Conservation (phyloP, 2,113 vertebrate species). For the Tachysurus fulvidraco region DNA sequence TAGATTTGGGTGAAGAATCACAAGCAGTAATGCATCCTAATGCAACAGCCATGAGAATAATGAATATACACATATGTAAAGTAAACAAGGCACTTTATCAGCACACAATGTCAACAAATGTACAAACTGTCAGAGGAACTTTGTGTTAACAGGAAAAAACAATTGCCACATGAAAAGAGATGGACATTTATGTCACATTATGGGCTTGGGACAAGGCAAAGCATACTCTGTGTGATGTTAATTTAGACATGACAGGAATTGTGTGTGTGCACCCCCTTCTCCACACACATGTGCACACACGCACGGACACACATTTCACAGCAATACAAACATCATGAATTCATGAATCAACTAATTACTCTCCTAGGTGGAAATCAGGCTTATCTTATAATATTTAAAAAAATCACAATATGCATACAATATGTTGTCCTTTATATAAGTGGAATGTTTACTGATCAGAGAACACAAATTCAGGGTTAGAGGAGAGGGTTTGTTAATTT, state of each 20-base stretch:
- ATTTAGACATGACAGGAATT: background rate
- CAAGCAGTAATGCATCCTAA: background rate
- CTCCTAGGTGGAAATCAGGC: background rate
- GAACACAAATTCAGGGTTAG: background rate
- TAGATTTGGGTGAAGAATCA: background rate
- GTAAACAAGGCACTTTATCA: background rate
- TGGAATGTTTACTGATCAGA: background rate
- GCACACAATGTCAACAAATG: background rate
- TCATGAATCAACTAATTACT: background rate
- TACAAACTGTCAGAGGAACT: background rate
- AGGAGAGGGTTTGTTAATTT: background rate
- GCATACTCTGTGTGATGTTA: background rate
- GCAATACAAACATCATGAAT: slow-evolving; percentile 37
- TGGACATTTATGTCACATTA: background rate
- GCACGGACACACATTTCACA: background rate
- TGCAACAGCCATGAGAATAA: background rate
- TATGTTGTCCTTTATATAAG: background rate
- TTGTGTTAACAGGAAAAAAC: background rate
- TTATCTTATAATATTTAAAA: background rate
- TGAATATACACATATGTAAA: background rate
- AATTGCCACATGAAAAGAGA: background rate
- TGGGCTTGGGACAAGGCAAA: background rate
- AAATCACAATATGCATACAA: background rate
- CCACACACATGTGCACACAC: too few species aligned
- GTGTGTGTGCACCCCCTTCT: background rate